Percentiles rank a stretch among this genome's conserved stretches.
These are phyloP conservation scores for Drosophila rellima DNA, from an alignment of 2,888 invertebrate species.

Conservation along the genomic window DNA sequence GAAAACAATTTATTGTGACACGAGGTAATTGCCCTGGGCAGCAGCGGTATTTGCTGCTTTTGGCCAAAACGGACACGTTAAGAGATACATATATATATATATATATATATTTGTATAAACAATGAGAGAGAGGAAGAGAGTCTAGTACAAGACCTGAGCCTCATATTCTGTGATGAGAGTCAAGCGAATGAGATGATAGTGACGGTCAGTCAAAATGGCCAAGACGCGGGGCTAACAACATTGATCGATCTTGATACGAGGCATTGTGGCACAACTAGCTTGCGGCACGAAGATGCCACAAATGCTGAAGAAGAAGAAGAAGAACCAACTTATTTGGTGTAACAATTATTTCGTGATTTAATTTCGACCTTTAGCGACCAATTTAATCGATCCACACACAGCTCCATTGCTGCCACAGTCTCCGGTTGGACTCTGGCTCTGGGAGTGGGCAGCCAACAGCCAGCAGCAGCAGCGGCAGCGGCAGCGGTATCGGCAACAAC, in stretches of 20 bases:
- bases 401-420: constrained; percentile 30
- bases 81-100: not conserved
- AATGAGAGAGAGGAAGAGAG: constrained; percentile 8
- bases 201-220: constrained; percentile 62
- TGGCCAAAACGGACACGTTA: constrained; percentile 63
- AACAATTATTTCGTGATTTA: constrained; percentile 82
- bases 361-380: constrained; percentile 82
- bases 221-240: constrained; percentile 10
- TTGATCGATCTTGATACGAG: constrained; percentile 49
- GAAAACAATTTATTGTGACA: constrained; percentile 81
- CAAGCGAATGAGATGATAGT: constrained; percentile 14
- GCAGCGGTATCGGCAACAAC: constrained; percentile 24
- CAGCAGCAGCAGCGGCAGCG: constrained; percentile 6
- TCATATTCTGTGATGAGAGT: constrained; percentile 18
- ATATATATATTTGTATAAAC: not conserved
- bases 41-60: constrained; percentile 29
- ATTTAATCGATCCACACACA: constrained; percentile 80
- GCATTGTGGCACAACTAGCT: constrained; percentile 8
- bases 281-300: constrained; percentile 44
- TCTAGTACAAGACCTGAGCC: constrained; percentile 9
- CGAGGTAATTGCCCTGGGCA: constrained; percentile 74
- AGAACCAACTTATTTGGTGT: constrained; percentile 81
- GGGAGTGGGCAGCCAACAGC: constrained; percentile 67
- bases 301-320: constrained; percentile 49
- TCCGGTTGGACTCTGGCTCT: constrained; percentile 40